Conservation (phyloP, 2,888 invertebrate species). For the Stegophylla sp. region DNA sequence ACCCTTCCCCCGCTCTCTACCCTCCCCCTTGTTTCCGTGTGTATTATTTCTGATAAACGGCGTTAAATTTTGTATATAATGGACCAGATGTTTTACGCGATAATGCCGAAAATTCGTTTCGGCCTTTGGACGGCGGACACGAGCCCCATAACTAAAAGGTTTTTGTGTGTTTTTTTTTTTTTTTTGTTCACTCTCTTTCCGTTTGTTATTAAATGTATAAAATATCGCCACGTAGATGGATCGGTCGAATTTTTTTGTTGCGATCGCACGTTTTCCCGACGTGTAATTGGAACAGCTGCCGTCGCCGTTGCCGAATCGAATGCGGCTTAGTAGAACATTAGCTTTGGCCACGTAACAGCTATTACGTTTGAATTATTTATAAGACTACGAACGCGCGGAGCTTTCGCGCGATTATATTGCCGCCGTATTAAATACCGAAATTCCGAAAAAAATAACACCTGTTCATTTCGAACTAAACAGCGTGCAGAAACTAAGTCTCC, state of each 20-base stretch:
- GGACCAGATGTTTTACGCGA: conserved; percentile 56
- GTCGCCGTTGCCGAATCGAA: conserved; percentile 45
- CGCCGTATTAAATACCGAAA: background rate
- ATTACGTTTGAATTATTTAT: conserved; percentile 39
- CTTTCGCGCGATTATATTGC: background rate
- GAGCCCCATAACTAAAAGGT: conserved; percentile 58
- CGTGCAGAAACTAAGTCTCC: no score
- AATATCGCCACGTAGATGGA: conserved; percentile 27
- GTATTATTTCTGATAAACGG: conserved; percentile 53
- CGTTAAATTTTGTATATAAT: conserved; percentile 31
- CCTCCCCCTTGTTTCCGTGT: background rate
- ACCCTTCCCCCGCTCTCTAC: no score
- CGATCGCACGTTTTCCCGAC: conserved; percentile 46
- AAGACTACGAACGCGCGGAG: background rate
- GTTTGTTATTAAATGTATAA: conserved; percentile 46
- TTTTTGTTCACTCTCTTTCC: no score
- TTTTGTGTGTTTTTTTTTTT: conserved; percentile 32
- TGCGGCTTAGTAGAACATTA: conserved; percentile 37
- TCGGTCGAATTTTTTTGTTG: conserved; percentile 24
- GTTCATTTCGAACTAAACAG: no score
- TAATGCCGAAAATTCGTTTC: conserved; percentile 53
- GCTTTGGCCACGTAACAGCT: conserved; percentile 25
- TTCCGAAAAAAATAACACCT: no score
- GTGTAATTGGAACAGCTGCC: conserved; percentile 47
- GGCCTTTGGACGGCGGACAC: conserved; percentile 51